Conservation (phyloP, 2,888 invertebrate genomes). For the Drosophila fungiperda region DNA sequence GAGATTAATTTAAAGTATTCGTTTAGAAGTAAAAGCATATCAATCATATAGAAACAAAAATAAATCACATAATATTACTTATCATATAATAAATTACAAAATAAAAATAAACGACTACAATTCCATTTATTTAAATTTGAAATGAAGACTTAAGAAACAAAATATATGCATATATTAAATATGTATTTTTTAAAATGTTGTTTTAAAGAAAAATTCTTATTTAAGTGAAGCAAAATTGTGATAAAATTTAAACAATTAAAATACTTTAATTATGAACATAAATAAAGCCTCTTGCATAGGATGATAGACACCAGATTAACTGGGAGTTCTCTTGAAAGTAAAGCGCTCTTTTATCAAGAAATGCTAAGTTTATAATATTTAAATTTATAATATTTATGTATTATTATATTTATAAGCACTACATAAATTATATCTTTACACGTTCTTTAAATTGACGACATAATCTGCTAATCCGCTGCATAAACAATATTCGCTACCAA, state of each 20-base stretch:
- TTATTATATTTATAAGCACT: neutral
- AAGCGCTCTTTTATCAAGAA: neutral
- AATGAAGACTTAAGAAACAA: neutral
- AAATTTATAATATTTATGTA: accelerated
- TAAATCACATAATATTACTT: neutral
- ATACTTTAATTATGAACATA: neutral
- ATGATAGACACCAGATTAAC: neutral
- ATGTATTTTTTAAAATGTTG: neutral
- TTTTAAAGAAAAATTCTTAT: neutral
- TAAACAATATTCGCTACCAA: neutral
- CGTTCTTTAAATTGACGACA: neutral
- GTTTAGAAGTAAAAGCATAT: neutral
- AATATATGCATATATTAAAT: neutral
- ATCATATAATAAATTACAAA: neutral
- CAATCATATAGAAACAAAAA: neutral
- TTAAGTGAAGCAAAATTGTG: neutral
- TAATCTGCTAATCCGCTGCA: neutral
- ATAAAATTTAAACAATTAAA: neutral
- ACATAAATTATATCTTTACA: neutral
- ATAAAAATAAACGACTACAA: neutral
- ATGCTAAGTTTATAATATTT: neutral
- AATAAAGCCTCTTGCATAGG: neutral
- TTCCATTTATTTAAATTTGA: neutral
- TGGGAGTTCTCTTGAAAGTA: neutral
- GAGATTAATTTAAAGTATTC: neutral